phyloP scores from a whole-genome alignment of 2,797 vertebrate species.

The Cephalopachus bancanus region DNA sequence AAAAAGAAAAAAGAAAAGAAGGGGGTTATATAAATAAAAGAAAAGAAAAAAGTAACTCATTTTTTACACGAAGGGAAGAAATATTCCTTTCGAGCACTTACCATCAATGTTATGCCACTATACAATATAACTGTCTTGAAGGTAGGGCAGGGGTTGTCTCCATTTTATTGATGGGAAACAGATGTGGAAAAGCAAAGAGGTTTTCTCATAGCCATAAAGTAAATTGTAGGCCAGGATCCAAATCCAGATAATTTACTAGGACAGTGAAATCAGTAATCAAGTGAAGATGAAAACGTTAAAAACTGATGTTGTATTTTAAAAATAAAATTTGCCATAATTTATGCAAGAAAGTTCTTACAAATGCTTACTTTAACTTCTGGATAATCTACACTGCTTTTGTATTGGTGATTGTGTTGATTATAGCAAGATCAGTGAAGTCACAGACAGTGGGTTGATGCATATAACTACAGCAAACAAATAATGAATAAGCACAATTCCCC shows the following conservation, averaged over 20 bases:
- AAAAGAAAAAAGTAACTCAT: slow-evolving; percentile 24
- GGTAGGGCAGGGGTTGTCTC: neutral
- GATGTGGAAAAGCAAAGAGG: neutral
- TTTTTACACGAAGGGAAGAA: neutral
- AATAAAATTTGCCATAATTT: neutral
- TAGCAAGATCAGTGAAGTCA: neutral
- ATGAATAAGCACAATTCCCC: neutral
- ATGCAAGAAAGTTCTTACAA: neutral
- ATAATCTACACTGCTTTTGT: neutral
- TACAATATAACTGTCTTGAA: neutral
- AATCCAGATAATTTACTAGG: slow-evolving; percentile 9
- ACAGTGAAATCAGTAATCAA: neutral
- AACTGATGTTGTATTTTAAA: slow-evolving; percentile 3
- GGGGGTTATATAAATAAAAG: neutral
- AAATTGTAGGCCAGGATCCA: neutral
- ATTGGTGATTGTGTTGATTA: neutral
- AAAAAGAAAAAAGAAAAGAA: neutral
- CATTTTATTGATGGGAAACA: neutral
- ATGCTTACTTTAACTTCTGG: slow-evolving; percentile 7
- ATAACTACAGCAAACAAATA: slow-evolving; percentile 43
- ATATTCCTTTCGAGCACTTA: neutral
- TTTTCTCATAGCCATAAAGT: neutral
- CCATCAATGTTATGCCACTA: neutral
- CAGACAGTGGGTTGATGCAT: neutral
- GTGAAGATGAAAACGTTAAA: neutral